Conservation (phyloP, 2,797 vertebrate genomes). For the Paedocypris micromegethes region DNA sequence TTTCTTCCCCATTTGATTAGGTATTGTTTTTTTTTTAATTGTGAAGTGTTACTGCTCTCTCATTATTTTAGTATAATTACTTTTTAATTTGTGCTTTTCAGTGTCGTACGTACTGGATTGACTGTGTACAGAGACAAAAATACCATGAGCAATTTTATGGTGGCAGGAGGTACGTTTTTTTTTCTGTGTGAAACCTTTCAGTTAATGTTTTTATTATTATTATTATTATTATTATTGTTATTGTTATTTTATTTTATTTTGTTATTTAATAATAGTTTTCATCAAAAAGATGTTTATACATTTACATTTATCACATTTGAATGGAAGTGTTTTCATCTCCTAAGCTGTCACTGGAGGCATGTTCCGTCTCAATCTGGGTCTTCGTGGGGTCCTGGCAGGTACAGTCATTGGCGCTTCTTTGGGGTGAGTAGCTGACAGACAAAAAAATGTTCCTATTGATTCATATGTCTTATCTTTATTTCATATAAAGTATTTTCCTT, state of each 20-base stretch:
- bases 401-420: slow-evolving; percentile 72
- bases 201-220: neutral
- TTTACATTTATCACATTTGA: neutral
- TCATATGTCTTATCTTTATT: neutral
- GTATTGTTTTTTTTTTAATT: no score
- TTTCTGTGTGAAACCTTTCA: neutral
- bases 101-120: slow-evolving; percentile 76
- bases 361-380: slow-evolving; percentile 84
- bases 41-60: neutral
- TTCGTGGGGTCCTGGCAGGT: slow-evolving; percentile 76
- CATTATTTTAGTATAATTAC: neutral
- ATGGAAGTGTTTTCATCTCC: slow-evolving; percentile 12
- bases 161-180: slow-evolving; percentile 83
- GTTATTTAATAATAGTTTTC: neutral
- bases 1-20: no score
- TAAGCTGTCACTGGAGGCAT: slow-evolving; percentile 82
- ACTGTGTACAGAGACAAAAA: slow-evolving; percentile 77
- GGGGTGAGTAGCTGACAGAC: slow-evolving; percentile 70
- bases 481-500: neutral
- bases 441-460: neutral
- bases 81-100: slow-evolving; percentile 49
- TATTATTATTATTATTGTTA: no score
- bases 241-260: no score
- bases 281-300: neutral
- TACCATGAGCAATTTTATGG: slow-evolving; percentile 70